A percentile compares a stretch with the other conserved stretches of the same genome.
Evolutionary conservation across 2,888 invertebrate genomes (phyloP).

Genomic region (Calameuta filiformis): DNA sequence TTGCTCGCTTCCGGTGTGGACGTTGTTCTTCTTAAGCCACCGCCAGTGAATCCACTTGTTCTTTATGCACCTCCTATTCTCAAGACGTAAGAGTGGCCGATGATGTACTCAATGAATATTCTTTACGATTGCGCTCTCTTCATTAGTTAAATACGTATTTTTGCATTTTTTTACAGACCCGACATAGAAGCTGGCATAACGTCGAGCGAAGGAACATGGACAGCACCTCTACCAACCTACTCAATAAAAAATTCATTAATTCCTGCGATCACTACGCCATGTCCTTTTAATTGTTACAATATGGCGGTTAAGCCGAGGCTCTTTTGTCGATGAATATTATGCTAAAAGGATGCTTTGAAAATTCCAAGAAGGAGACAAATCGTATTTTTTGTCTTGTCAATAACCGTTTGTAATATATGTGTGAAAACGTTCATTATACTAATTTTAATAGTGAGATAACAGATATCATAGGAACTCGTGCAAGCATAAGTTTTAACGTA

Average conservation of each 20-base stretch:
- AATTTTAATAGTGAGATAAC: background rate
- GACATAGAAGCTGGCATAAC: slow-evolving; percentile 45
- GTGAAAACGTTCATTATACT: background rate
- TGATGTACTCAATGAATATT: background rate
- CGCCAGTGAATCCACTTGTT: slow-evolving; percentile 54
- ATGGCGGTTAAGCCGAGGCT: slow-evolving; percentile 48
- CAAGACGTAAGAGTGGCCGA: slow-evolving; percentile 49
- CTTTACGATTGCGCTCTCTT: background rate
- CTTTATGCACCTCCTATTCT: slow-evolving; percentile 54
- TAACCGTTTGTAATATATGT: slow-evolving; percentile 19
- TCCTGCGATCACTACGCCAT: slow-evolving; percentile 52
- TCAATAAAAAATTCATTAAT: slow-evolving; percentile 52
- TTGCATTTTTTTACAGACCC: slow-evolving; percentile 37
- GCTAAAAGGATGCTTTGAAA: background rate
- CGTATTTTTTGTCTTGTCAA: background rate
- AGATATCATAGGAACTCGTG: background rate
- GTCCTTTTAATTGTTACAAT: slow-evolving; percentile 48
- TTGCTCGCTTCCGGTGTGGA: slow-evolving; percentile 77
- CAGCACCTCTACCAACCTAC: slow-evolving; percentile 53
- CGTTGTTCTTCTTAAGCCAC: slow-evolving; percentile 80
- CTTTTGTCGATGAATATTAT: slow-evolving; percentile 45
- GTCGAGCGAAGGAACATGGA: slow-evolving; percentile 52
- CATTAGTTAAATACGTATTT: background rate
- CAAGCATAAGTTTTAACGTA: background rate
- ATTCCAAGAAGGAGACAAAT: background rate